phyloP scores from a whole-genome alignment of 2,113 vertebrate genomes.

The Protobothrops mucrosquamatus region DNA sequence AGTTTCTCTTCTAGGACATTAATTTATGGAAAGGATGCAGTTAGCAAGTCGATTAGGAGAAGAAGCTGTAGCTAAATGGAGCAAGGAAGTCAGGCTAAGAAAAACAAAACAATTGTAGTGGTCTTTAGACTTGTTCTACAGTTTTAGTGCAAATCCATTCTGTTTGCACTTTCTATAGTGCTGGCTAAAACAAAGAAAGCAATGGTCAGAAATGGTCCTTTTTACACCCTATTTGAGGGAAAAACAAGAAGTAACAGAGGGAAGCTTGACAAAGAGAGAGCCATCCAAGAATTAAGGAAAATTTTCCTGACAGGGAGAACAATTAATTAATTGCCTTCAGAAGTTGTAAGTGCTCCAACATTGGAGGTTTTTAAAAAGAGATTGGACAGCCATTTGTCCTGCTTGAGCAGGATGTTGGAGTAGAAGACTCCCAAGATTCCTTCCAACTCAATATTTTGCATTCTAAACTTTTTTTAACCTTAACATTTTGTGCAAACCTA shows the following conservation, averaged over 20 bases:
- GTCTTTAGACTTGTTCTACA: not conserved
- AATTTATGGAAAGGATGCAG: not conserved
- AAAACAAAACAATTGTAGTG: not conserved
- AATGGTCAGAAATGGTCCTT: not conserved
- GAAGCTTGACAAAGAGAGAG: not conserved
- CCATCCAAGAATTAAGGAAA: not conserved
- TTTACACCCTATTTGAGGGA: not conserved
- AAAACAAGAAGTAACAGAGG: not conserved
- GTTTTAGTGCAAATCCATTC: not conserved
- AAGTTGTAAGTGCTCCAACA: not conserved
- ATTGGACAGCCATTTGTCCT: not conserved
- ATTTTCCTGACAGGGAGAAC: not conserved
- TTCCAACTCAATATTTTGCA: not conserved
- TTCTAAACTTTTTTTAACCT: not conserved
- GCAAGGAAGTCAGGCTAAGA: not conserved
- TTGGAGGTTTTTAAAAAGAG: not conserved
- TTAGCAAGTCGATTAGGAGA: not conserved
- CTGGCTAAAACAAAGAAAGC: not conserved
- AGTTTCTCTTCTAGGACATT: not conserved
- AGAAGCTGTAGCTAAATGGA: slow-evolving; percentile 1
- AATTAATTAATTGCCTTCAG: not conserved
- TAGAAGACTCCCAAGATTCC: not conserved
- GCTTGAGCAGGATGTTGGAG: not conserved
- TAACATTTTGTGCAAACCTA: not conserved
- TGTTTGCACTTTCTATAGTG: not conserved